Base-by-base conservation (phyloP, 2,888 invertebrate species). In the Pseudococcus viburni region DNA sequence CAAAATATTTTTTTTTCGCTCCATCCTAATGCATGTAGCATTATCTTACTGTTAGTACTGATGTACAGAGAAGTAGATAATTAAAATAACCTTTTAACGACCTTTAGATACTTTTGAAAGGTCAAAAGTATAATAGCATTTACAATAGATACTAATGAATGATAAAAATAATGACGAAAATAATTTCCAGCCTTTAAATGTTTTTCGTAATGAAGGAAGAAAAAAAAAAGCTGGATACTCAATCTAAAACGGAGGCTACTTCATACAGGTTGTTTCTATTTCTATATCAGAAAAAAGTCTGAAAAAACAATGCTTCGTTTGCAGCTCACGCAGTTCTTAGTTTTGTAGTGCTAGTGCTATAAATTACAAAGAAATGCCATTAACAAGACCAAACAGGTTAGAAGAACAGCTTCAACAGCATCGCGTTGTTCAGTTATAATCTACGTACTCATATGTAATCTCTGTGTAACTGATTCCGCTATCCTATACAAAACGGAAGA, bases 341-440 rank as follows among this genome's bases (percentile, higher is more conserved):
- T 8, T 68, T 68, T 68, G 68, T 26, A 68, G 26, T 26, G 68
- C 55, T 55, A 55, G n/a, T n/a, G 55, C 68, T 68, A 68, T 68
- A 68, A 68, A 68, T 68, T 68, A 68, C 68, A 68, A 68, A 68
- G 68, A 68, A 68, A 68, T 68, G 68, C 68, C 26, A 68, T 68
- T 68, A 68, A 68, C 68, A 68, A 68, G 68, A 68, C 68, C 68
- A 68, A 68, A 68, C 68, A 68, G 68, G 68, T 68, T 68, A 68
- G 68, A 68, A 68, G 26, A 26, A 26, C 68, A 68, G 68, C 68
- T 68, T 68, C 68, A 68, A 68, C 68, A 19, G 26, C 26, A 68
- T 26, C 68, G 68, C 26, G 68, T 68, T 68, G 68, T 68, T 26
- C 26, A 68, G 68, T 26, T 68, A 68, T 68, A 68, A 68, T 68